A percentile compares a stretch with the other conserved stretches of the same genome.
Conservation (phyloP, 2,888 invertebrate genomes). For the Metacarcinus magister region DNA sequence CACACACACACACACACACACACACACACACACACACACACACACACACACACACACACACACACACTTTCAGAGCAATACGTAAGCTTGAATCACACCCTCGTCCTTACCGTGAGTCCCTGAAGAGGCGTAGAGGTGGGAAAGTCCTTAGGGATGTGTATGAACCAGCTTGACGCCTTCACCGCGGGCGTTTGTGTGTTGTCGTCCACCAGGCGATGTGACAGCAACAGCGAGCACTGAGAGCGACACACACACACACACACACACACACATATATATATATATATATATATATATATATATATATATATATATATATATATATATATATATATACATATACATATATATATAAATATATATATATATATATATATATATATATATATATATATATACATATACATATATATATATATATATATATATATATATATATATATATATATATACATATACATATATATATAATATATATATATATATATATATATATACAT, state of each 20-base stretch:
- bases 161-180: neutral
- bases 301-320: too few species aligned
- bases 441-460: too few species aligned
- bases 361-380: neutral
- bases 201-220: neutral
- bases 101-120: slow-evolving; percentile 16
- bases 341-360: neutral
- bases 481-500: too few species aligned
- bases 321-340: neutral
- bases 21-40: neutral
- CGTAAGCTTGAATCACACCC: neutral
- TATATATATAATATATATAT: too few species aligned
- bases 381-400: neutral
- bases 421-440: too few species aligned
- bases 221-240: neutral
- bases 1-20: too few species aligned
- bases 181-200: neutral
- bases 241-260: neutral
- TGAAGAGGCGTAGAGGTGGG: neutral
- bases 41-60: neutral
- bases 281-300: neutral
- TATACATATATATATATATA: neutral
- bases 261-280: neutral
- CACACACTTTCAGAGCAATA: neutral
- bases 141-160: neutral